Percentiles rank a stretch among this genome's conserved stretches.
These are phyloP conservation scores for Neoitamus cyanurus DNA, from an alignment of 2,888 invertebrate species.

Conservation along the genomic window DNA sequence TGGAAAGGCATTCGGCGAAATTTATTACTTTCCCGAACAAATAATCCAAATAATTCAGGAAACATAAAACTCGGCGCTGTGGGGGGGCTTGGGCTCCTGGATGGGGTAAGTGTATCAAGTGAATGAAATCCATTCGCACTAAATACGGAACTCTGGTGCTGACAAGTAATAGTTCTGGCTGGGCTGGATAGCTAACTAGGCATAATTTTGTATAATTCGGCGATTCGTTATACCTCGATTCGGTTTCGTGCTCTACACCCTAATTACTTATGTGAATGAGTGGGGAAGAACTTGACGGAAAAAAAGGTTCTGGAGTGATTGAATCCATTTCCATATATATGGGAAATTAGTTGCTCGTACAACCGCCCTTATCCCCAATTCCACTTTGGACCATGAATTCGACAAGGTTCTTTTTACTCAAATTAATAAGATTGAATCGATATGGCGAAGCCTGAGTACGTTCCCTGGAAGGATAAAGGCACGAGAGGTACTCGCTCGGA, in stretches of 20 bases:
- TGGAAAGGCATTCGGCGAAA: neutral
- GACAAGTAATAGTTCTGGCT: slow-evolving; percentile 5
- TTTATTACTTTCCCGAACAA: slow-evolving; percentile 5
- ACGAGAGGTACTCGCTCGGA: neutral
- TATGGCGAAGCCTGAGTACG: neutral
- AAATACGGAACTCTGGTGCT: neutral
- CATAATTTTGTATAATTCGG: slow-evolving; percentile 19
- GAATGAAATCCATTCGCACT: slow-evolving; percentile 5
- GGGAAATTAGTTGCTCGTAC: slow-evolving; percentile 10
- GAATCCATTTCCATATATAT: slow-evolving; percentile 21
- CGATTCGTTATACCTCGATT: neutral
- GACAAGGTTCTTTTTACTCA: neutral
- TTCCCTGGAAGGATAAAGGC: neutral
- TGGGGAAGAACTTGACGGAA: neutral
- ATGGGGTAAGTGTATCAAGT: neutral
- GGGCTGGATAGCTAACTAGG: neutral
- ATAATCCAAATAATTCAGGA: slow-evolving; percentile 5
- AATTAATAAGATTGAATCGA: slow-evolving; percentile 8
- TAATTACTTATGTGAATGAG: slow-evolving; percentile 18
- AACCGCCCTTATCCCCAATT: neutral
- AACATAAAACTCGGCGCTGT: neutral
- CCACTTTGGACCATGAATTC: slow-evolving; percentile 6
- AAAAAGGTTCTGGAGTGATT: slow-evolving; percentile 3
- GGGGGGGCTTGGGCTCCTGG: neutral
- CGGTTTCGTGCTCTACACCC: neutral